Evolutionary conservation across 2,888 invertebrate genomes (phyloP).

Genomic region (Metellina segmentata): DNA sequence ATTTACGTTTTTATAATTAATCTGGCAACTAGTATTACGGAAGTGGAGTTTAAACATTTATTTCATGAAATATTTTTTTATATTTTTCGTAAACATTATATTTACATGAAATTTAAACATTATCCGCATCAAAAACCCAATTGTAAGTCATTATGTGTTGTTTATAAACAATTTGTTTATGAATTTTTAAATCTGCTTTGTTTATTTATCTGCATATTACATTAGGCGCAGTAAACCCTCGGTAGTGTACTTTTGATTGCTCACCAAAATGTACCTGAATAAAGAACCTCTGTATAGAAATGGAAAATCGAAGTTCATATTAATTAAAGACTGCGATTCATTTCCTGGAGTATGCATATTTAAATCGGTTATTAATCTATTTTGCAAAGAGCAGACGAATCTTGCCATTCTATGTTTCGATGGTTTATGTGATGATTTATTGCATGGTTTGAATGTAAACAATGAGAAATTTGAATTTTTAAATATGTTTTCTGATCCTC

Average conservation of each 20-base stretch:
- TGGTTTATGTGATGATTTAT: conserved; percentile 19
- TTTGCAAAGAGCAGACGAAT: conserved; percentile 18
- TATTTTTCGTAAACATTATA: conserved; percentile 28
- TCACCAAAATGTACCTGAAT: conserved; percentile 48
- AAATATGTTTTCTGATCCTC: conserved; percentile 43
- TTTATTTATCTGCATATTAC: conserved; percentile 15
- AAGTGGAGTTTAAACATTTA: conserved; percentile 56
- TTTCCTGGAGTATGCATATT: conserved; percentile 30
- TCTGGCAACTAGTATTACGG: conserved; percentile 50
- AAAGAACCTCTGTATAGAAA: conserved; percentile 53
- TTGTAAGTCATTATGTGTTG: conserved; percentile 44
- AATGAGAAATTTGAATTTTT: neutral
- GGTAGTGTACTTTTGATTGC: neutral
- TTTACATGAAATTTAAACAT: conserved; percentile 42
- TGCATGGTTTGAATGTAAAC: conserved; percentile 1
- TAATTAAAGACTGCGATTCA: conserved; percentile 42
- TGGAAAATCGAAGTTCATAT: conserved; percentile 53
- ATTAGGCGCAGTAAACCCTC: neutral
- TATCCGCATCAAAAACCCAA: neutral
- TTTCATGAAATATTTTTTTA: conserved; percentile 55
- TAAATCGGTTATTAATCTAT: conserved; percentile 44
- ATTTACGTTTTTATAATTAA: neutral
- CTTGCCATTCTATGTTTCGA: conserved; percentile 26
- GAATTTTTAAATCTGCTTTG: neutral
- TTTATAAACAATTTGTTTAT: neutral